Conservation (phyloP, 2,797 vertebrate genomes). For the Rhynchonycteris naso region DNA sequence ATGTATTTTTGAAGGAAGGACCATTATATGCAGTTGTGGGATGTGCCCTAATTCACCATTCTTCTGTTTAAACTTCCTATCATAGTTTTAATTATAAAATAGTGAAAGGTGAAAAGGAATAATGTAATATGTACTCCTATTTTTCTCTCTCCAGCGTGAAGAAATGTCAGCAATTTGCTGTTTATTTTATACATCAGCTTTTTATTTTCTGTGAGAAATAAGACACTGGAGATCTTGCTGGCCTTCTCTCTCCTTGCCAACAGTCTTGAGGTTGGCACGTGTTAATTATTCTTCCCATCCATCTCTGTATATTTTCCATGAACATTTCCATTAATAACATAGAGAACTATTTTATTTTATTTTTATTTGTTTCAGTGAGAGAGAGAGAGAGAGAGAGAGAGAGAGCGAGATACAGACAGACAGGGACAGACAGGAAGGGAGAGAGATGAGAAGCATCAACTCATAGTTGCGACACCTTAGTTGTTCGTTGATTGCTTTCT, state of each 20-base stretch:
- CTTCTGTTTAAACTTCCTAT: background rate
- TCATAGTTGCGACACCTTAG: too few species aligned
- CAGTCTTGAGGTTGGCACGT: background rate
- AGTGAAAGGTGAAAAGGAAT: background rate
- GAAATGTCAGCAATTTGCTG: background rate
- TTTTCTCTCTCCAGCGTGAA: background rate
- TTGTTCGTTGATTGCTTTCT: too few species aligned
- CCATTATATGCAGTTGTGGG: background rate
- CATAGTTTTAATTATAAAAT: background rate
- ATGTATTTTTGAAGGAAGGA: background rate
- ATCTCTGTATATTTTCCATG: background rate
- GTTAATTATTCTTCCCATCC: background rate
- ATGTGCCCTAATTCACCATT: background rate
- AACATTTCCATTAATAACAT: background rate
- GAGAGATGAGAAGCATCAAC: too few species aligned
- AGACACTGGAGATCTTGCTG: background rate
- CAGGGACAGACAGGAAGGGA: too few species aligned
- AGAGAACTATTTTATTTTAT: too few species aligned
- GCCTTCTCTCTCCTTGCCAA: background rate
- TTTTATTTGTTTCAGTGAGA: too few species aligned
- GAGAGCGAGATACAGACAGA: too few species aligned
- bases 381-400: too few species aligned
- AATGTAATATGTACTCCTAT: background rate
- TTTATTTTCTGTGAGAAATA: conserved; percentile 7
- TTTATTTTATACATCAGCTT: background rate